These are phyloP conservation scores for Aramus guarauna DNA, from an alignment of 2,113 vertebrate genomes.

Conservation along the genomic window DNA sequence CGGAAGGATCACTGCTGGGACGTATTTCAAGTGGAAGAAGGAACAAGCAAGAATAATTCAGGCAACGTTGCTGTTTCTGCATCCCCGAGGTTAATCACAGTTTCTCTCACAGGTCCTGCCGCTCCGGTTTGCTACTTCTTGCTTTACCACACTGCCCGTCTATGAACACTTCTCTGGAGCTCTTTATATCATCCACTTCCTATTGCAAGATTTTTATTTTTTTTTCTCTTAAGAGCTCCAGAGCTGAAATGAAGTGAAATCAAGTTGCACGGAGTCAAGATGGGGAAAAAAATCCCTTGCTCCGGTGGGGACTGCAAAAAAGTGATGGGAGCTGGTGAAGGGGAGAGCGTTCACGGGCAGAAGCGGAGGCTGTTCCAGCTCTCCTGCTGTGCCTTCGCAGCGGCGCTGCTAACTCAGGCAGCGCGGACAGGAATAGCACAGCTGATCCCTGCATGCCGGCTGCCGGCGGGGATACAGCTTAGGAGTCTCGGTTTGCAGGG, in stretches of 20 bases:
- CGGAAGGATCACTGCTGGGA: not conserved
- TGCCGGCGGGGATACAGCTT: not conserved
- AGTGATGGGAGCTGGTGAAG: fast-evolving
- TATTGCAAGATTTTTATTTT: too few relatives aligned
- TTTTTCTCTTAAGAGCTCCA: not conserved
- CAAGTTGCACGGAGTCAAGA: fast-evolving
- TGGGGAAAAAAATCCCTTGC: not conserved
- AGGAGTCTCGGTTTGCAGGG: not conserved
- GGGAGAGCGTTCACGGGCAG: not conserved
- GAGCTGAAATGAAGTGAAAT: not conserved
- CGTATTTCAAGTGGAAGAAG: not conserved
- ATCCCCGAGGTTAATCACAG: too few relatives aligned
- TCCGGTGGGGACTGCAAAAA: fast-evolving
- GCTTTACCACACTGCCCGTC: not conserved
- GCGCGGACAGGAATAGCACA: not conserved
- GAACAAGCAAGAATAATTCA: not conserved
- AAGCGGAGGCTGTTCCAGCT: not conserved
- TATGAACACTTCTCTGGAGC: fast-evolving
- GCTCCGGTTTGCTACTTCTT: not conserved
- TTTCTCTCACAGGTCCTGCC: not conserved
- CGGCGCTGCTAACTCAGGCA: not conserved
- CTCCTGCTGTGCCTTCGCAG: not conserved
- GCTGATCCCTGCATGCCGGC: not conserved
- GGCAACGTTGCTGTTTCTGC: not conserved
- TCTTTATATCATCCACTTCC: not conserved